Conservation (phyloP, 2,113 vertebrate species). For the Platycercus adscitus region DNA sequence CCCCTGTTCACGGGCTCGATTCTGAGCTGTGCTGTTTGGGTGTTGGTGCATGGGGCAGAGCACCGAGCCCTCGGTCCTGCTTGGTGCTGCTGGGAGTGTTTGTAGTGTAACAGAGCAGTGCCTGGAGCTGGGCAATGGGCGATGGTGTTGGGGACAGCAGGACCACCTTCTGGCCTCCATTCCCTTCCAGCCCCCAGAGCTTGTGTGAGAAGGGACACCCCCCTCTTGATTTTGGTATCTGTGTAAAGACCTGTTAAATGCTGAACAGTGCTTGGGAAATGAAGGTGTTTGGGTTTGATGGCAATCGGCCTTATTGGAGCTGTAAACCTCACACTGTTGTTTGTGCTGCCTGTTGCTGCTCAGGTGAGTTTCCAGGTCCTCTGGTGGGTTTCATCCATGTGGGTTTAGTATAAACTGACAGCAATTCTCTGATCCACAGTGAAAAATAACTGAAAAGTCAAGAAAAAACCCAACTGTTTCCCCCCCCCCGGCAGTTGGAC, state of each 20-base stretch:
- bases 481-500: slow-evolving; percentile 6
- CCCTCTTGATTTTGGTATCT: not conserved
- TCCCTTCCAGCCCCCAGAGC: not conserved
- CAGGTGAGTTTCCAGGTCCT: not conserved
- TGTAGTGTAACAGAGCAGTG: not conserved
- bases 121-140: not conserved
- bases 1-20: not conserved
- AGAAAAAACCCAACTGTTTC: not conserved
- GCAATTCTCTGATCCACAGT: not conserved
- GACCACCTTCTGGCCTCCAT: not conserved
- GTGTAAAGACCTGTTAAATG: not conserved
- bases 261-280: not conserved
- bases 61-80: rapidly evolving
- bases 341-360: not conserved
- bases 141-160: not conserved
- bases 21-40: not conserved
- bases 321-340: not conserved
- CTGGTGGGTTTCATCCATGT: not conserved
- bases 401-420: not conserved
- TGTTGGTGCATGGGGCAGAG: not conserved
- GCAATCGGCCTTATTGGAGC: not conserved
- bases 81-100: not conserved
- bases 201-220: not conserved
- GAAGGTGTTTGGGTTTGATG: not conserved
- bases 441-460: not conserved